Conservation (phyloP, 2,797 vertebrate genomes). For the Sardinella longiceps region DNA sequence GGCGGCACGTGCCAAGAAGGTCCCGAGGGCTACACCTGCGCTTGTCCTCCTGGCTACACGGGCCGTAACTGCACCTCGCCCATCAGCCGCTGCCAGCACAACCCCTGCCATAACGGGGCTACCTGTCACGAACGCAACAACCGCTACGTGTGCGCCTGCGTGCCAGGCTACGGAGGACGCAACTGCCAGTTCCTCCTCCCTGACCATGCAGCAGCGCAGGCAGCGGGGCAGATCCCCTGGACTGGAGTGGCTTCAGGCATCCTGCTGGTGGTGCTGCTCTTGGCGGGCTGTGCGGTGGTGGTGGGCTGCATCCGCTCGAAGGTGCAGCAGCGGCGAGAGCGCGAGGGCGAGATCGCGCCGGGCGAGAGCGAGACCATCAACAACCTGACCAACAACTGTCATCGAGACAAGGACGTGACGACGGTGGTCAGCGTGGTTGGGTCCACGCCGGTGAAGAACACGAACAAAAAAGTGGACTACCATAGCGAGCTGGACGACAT, state of each 20-base stretch:
- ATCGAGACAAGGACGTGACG: conserved; percentile 87
- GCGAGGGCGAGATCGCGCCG: conserved; percentile 66
- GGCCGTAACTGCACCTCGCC: conserved; percentile 93
- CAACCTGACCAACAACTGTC: conserved; percentile 89
- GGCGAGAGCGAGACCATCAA: conserved; percentile 92
- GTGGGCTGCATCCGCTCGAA: conserved; percentile 87
- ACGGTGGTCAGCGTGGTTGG: conserved; percentile 75
- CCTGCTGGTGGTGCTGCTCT: conserved; percentile 86
- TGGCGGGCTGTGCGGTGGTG: conserved; percentile 86
- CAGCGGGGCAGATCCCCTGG: conserved; percentile 85
- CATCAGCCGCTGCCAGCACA: conserved; percentile 89
- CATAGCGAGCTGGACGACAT: conserved; percentile 75
- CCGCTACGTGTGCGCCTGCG: conserved; percentile 91
- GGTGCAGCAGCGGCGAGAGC: conserved; percentile 73
- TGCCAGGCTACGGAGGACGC: conserved; percentile 87
- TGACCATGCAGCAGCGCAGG: conserved; percentile 81
- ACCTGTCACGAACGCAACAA: conserved; percentile 92
- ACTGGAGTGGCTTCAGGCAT: conserved; percentile 88
- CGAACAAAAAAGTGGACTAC: conserved; percentile 96
- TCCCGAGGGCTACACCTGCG: conserved; percentile 84
- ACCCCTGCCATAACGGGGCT: conserved; percentile 94
- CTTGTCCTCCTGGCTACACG: conserved; percentile 89
- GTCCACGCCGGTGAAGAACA: conserved; percentile 90
- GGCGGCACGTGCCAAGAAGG: conserved; percentile 92
- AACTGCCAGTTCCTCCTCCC: conserved; percentile 96